phyloP scores from a whole-genome alignment of 2,797 vertebrate genomes.

The Labeo calbasu region DNA sequence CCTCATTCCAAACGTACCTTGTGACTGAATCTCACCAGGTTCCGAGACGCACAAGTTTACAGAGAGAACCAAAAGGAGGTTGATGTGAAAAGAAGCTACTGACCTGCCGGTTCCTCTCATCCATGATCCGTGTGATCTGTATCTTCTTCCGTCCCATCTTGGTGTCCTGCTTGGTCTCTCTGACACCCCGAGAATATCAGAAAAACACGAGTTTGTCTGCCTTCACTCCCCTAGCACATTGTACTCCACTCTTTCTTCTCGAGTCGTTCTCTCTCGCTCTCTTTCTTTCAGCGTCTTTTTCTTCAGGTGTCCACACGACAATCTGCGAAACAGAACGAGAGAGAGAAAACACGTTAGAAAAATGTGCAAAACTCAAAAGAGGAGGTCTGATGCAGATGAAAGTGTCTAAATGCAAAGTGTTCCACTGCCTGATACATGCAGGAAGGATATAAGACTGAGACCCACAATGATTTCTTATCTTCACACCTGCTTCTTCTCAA shows the following conservation, averaged over 20 bases:
- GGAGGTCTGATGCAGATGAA: constrained; percentile 72
- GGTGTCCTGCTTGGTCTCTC: constrained; percentile 78
- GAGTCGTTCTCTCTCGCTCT: constrained; percentile 60
- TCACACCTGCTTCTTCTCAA: constrained; percentile 63
- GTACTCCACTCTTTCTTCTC: constrained; percentile 78
- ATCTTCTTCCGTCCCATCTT: constrained; percentile 99
- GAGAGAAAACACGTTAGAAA: constrained; percentile 18
- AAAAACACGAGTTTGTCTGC: constrained; percentile 83
- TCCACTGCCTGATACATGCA: constrained; percentile 68
- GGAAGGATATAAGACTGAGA: constrained; percentile 66
- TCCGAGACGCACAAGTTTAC: background rate
- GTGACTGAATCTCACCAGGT: background rate
- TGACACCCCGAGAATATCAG: constrained; percentile 85
- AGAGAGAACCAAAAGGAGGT: background rate
- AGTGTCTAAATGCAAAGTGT: constrained; percentile 61
- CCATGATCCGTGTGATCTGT: constrained; percentile 99
- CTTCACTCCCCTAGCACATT: constrained; percentile 90
- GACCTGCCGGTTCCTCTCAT: constrained; percentile 99
- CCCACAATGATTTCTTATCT: constrained; percentile 67
- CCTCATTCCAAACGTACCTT: background rate
- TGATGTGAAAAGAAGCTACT: constrained; percentile 58
- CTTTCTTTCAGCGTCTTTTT: constrained; percentile 54
- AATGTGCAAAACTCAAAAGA: constrained; percentile 57
- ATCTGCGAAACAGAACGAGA: constrained; percentile 65
- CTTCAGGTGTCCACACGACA: constrained; percentile 62